Evolutionary conservation across 2,888 invertebrate genomes (phyloP).

Genomic region (Volucella inanis): DNA sequence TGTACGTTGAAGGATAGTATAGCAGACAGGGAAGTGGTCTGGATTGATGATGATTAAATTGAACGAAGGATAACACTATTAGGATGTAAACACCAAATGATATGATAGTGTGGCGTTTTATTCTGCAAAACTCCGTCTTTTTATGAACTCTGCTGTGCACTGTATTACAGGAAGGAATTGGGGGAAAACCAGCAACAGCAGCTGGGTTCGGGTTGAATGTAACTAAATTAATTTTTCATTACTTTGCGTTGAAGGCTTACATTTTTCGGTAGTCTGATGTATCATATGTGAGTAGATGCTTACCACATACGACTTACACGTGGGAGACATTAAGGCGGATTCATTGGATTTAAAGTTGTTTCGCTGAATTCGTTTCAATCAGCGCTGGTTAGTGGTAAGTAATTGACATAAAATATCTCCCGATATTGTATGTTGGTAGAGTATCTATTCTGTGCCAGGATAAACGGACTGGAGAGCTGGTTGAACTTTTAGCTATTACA

Average conservation of each 20-base stretch:
- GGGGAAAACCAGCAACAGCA: neutral
- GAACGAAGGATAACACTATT: conserved; percentile 22
- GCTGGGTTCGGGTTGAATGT: neutral
- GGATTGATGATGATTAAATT: conserved; percentile 45
- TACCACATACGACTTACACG: too few species aligned
- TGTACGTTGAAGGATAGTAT: neutral
- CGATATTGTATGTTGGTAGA: too few species aligned
- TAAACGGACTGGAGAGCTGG: too few species aligned
- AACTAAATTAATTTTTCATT: conserved; percentile 1
- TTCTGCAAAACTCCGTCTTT: neutral
- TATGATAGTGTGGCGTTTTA: neutral
- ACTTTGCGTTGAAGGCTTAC: neutral
- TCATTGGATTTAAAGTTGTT: too few species aligned
- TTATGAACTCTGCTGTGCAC: neutral
- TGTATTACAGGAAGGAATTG: neutral
- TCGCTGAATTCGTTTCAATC: too few species aligned
- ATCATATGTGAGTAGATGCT: too few species aligned
- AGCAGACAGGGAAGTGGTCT: neutral
- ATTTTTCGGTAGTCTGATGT: too few species aligned
- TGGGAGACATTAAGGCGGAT: too few species aligned
- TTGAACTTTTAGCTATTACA: too few species aligned
- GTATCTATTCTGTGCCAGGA: too few species aligned
- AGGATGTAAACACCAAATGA: neutral
- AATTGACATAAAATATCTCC: too few species aligned
- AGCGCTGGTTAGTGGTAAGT: too few species aligned